phyloP scores from a whole-genome alignment of 2,113 vertebrate genomes.

The Brevimyrus niger region DNA sequence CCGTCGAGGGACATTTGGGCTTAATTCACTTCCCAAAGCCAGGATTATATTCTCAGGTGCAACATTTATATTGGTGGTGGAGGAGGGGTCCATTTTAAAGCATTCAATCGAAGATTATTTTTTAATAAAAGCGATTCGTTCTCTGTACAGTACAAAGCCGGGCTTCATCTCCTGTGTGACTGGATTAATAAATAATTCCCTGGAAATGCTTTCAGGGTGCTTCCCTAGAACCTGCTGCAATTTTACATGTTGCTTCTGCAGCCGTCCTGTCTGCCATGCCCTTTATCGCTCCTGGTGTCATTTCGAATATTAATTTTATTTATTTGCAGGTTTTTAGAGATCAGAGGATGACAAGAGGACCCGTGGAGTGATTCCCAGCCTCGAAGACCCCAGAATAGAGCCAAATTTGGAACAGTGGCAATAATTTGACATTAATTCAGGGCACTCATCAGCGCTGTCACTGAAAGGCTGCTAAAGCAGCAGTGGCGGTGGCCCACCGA shows the following conservation, averaged over 20 bases:
- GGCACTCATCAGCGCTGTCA: not conserved
- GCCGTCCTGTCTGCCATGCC: not conserved
- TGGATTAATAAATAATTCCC: conserved; percentile 21
- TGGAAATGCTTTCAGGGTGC: not conserved
- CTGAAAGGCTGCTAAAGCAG: not conserved
- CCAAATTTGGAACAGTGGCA: not conserved
- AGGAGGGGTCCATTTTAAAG: conserved; percentile 11
- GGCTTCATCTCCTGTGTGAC: conserved; percentile 12
- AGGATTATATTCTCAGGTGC: conserved; percentile 16
- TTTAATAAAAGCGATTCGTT: conserved; percentile 9
- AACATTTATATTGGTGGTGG: not conserved
- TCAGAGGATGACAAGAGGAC: not conserved
- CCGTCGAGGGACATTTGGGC: conserved; percentile 1
- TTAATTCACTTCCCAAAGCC: conserved; percentile 16
- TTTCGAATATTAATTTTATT: conserved; percentile 3
- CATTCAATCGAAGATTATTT: conserved; percentile 15
- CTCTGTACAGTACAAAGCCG: conserved; percentile 13
- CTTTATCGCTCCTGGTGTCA: not conserved
- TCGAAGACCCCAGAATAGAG: not conserved
- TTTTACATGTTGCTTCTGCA: not conserved
- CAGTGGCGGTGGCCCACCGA: not conserved
- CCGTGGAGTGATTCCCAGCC: not conserved
- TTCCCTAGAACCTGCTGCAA: not conserved
- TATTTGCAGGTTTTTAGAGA: conserved; percentile 4
- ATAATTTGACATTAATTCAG: not conserved